Percentiles rank a stretch among this genome's conserved stretches.
phyloP scores from a whole-genome alignment of 30 jellyfish, hydroid and myxozoan genomes.

The Haliclystus octoradiatus region DNA sequence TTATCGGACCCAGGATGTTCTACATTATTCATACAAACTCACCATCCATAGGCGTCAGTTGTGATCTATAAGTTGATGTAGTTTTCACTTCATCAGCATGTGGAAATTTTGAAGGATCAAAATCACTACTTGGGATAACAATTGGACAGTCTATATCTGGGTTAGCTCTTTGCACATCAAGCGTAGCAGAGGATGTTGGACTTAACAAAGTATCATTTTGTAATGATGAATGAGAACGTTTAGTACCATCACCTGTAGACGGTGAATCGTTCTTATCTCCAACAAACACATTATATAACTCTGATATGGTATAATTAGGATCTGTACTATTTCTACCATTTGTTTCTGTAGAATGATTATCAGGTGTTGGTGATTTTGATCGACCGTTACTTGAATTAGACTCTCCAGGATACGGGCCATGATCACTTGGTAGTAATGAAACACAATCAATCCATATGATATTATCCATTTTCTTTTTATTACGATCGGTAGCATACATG shows the following conservation, averaged over 20 bases:
- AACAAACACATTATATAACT: slow-evolving; percentile 45
- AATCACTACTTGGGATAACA: slow-evolving; percentile 95
- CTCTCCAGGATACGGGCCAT: slow-evolving; percentile 17
- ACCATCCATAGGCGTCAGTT: no score
- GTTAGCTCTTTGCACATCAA: slow-evolving; percentile 66
- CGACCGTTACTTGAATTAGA: background rate
- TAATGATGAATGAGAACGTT: background rate
- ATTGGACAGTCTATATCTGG: slow-evolving; percentile 97
- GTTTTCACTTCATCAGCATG: slow-evolving; percentile 1
- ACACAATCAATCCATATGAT: slow-evolving; percentile 60
- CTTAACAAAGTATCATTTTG: slow-evolving; percentile 10
- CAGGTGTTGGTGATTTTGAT: slow-evolving; percentile 7
- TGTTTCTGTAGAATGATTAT: slow-evolving; percentile 19
- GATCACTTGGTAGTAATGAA: slow-evolving; percentile 61
- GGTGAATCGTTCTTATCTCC: slow-evolving; percentile 31
- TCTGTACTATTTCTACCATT: background rate
- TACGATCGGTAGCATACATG: slow-evolving; percentile 95
- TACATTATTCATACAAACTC: no score
- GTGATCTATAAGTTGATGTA: no score
- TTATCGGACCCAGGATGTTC: no score
- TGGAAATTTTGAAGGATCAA: slow-evolving; percentile 62
- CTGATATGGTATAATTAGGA: slow-evolving; percentile 36
- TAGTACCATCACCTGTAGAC: slow-evolving; percentile 23
- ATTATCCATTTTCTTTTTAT: slow-evolving; percentile 53
- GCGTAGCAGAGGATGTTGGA: slow-evolving; percentile 51